Conservation (phyloP, 23 tunicate species). For the Ciona savignyi region DNA sequence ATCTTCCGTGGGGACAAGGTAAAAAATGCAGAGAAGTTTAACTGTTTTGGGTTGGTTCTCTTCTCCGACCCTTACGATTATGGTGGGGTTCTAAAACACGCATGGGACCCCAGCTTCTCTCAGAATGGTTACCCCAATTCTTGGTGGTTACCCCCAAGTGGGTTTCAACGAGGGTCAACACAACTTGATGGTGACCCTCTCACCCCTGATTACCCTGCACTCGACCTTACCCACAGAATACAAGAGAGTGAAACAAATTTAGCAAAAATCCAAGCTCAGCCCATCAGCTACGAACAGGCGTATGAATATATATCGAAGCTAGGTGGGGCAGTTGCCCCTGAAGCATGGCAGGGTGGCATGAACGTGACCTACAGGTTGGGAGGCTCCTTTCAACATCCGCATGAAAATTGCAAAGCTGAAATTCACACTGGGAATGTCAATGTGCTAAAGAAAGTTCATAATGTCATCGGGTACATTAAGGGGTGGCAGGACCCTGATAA, state of each 20-base stretch:
- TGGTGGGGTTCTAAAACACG: conserved; percentile 28
- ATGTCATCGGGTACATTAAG: conserved; percentile 23
- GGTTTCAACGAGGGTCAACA: not conserved
- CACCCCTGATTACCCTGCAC: conserved; percentile 81
- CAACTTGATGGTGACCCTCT: conserved; percentile 65
- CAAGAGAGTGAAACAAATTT: conserved; percentile 22
- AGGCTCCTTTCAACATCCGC: conserved; percentile 20
- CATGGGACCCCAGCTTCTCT: conserved; percentile 1
- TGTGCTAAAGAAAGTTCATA: not conserved
- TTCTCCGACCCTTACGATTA: conserved; percentile 82
- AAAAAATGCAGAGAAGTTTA: conserved; percentile 42
- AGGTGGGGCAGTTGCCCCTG: conserved; percentile 62
- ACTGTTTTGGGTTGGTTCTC: conserved; percentile 70
- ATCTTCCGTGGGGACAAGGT: conserved; percentile 81
- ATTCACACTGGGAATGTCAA: conserved; percentile 49
- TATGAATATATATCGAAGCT: conserved; percentile 35
- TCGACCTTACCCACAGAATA: conserved; percentile 55
- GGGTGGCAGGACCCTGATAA: conserved; percentile 64
- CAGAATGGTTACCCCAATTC: not conserved
- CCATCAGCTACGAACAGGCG: conserved; percentile 80
- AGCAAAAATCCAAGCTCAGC: conserved; percentile 74
- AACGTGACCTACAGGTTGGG: conserved; percentile 62
- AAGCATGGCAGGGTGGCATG: conserved; percentile 83
- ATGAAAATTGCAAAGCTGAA: conserved; percentile 13
- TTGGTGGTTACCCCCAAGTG: not conserved